Percentiles rank a stretch among this genome's conserved stretches.
phyloP scores from a whole-genome alignment of 2,888 invertebrate species.

The Drosophila meridiana region DNA sequence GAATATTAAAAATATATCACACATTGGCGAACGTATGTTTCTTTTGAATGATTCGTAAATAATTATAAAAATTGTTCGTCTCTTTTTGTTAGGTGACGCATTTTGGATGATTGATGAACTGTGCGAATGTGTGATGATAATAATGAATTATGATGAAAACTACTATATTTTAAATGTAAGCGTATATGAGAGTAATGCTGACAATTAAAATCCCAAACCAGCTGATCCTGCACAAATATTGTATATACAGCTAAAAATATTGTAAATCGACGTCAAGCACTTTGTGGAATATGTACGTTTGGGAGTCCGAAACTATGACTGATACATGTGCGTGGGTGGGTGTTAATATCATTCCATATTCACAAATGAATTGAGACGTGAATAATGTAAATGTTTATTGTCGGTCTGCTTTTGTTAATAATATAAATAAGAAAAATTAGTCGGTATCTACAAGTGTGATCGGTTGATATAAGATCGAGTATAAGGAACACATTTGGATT shows the following conservation, averaged over 20 bases:
- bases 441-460: constrained; percentile 16
- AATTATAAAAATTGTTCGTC: neutral
- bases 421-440: neutral
- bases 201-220: constrained; percentile 14
- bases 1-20: constrained; percentile 50
- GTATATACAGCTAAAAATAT: constrained; percentile 43
- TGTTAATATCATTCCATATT: constrained; percentile 60
- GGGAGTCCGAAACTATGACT: constrained; percentile 53
- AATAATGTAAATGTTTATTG: constrained; percentile 19
- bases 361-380: constrained; percentile 10
- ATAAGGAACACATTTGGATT: neutral
- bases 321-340: constrained; percentile 34
- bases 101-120: constrained; percentile 45
- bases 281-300: constrained; percentile 9
- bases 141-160: constrained; percentile 37
- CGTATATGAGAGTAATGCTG: constrained; percentile 35
- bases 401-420: constrained; percentile 40
- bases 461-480: neutral
- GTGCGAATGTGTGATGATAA: constrained; percentile 46
- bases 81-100: constrained; percentile 28
- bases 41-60: neutral
- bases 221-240: constrained; percentile 65
- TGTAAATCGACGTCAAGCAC: constrained; percentile 32
- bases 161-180: constrained; percentile 36
- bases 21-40: constrained; percentile 68